Base-by-base conservation (phyloP, 2,113 vertebrate genomes). In the Carollia perspicillata region DNA sequence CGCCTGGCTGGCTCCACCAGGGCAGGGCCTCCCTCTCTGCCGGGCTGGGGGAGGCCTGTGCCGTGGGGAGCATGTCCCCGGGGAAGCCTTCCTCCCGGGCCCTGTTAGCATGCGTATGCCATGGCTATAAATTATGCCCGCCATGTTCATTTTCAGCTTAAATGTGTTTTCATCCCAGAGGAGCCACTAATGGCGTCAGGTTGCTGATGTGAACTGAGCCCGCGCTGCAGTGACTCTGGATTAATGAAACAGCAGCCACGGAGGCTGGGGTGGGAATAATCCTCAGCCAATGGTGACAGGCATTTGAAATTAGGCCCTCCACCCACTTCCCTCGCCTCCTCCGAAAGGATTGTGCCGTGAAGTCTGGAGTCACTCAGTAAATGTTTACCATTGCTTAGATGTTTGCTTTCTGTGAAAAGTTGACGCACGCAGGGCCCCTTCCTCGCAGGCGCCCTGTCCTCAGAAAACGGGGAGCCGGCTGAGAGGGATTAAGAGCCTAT, bases 181-280 rank as follows among this genome's bases (percentile, higher is more conserved):
- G 97, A 96, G 98, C 97, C 84, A 98, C 98, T 97, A 98, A 98
- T 97, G 97, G 97, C 96, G 71, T 98, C 97, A 98, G 95, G 96
- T 97, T 97, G 97, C 96, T 96, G 96, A 95, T 95, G 97, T 98
- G 98, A 98, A 96, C 95, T 98, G 95, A 94, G 93, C 89, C 97
- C 95, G 97, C 97, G 91, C 94, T 90, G 88, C 94, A 96, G 95
- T 96, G 97, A 92, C 49, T 66, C 28, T 37, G 96, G 95, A 98
- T 98, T 98, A 98, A 98, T 98, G 97, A 98, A 97, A 96, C 22
- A 80, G 95, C 95, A 95, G 97, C 94, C 90, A 77, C 69, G 84
- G 97, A 90, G 97, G 97, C 92, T 91, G 90, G 96, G 97, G 94
- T 75, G 72, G 97, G 96, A 95, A 87, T 98, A 97, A 97, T 98